phyloP scores from a whole-genome alignment of 2,888 invertebrate species.

The Rhimphoctona megacephalus region DNA sequence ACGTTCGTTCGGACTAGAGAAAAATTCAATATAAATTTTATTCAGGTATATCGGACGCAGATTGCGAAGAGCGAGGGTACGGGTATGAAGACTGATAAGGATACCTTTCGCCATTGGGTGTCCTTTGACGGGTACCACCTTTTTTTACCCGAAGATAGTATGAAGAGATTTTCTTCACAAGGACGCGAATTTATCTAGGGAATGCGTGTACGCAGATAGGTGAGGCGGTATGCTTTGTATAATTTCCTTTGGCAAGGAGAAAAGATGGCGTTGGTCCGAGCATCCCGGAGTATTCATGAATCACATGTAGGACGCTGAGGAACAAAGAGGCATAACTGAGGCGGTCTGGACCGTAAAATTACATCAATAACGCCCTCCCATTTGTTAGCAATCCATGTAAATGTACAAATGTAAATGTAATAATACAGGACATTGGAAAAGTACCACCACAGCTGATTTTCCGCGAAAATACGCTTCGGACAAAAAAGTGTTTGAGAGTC shows the following conservation, averaged over 20 bases:
- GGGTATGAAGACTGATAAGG: slow-evolving; percentile 39
- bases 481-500: not conserved
- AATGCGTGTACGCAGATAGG: slow-evolving; percentile 57
- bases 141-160: slow-evolving; percentile 7
- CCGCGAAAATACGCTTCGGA: not conserved
- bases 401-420: not conserved
- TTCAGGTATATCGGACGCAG: slow-evolving; percentile 34
- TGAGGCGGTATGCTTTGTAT: slow-evolving; percentile 51
- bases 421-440: not conserved
- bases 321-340: not conserved
- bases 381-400: not conserved
- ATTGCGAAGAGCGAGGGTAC: slow-evolving; percentile 29
- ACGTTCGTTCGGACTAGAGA: slow-evolving; percentile 19
- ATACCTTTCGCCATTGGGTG: slow-evolving; percentile 19
- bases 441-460: not conserved
- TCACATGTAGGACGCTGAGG: not conserved
- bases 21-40: slow-evolving; percentile 59
- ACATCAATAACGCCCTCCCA: not conserved
- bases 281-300: slow-evolving; percentile 21
- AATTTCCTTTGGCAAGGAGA: slow-evolving; percentile 22
- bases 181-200: slow-evolving; percentile 46
- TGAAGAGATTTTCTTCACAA: slow-evolving; percentile 25
- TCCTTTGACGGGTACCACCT: slow-evolving; percentile 22
- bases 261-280: slow-evolving; percentile 42
- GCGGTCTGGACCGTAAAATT: not conserved